Conservation (phyloP, 2,888 invertebrate genomes). For the Heliconius sara region DNA sequence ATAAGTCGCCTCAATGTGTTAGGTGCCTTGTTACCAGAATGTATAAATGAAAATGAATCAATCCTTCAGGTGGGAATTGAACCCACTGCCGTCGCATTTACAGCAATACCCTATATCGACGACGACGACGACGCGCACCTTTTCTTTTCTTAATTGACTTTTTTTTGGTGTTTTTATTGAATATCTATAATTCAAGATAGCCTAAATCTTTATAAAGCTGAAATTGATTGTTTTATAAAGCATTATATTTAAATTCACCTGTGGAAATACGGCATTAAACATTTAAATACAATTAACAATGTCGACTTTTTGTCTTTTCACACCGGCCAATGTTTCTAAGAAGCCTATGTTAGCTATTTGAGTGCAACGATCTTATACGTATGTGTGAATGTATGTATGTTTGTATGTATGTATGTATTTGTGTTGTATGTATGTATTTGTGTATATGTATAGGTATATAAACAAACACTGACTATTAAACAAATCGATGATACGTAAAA, state of each 20-base stretch:
- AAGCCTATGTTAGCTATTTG: slow-evolving; percentile 1
- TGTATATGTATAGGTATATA: slow-evolving; percentile 1
- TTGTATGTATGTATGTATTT: not conserved
- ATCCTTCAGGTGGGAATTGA: not conserved
- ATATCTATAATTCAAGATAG: not conserved
- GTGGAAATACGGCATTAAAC: not conserved
- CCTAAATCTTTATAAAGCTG: no score
- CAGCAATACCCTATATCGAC: not conserved
- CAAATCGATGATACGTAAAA: slow-evolving; percentile 24
- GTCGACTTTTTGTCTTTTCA: slow-evolving; percentile 15
- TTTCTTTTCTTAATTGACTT: not conserved
- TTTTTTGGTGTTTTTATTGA: not conserved
- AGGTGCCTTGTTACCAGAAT: no score
- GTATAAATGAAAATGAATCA: not conserved
- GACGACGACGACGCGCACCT: not conserved
- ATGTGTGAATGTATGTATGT: not conserved
- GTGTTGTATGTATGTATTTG: not conserved
- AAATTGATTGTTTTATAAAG: not conserved
- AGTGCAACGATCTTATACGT: slow-evolving; percentile 24
- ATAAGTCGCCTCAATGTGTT: not conserved
- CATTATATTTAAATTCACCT: not conserved
- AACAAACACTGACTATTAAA: slow-evolving; percentile 13
- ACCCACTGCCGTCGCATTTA: not conserved
- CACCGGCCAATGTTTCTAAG: slow-evolving; percentile 18
- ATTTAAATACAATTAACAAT: slow-evolving; percentile 23